Conservation (phyloP, 2,888 invertebrate species). For the Perdita meconis region DNA sequence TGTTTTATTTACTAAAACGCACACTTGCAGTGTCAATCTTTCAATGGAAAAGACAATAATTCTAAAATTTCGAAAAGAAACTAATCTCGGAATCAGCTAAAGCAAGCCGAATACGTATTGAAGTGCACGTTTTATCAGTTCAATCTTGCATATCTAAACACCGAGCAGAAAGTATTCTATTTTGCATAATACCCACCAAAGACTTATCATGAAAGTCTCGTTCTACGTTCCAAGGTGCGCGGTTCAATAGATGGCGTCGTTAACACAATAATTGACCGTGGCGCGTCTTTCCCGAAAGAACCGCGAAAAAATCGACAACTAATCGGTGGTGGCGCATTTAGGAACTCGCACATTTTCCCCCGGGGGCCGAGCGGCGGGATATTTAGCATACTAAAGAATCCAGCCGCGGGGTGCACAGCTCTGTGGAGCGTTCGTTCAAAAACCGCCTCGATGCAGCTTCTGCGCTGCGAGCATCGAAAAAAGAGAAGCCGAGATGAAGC, state of each 20-base stretch:
- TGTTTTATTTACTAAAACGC: too few relatives aligned
- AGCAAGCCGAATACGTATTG: too few relatives aligned
- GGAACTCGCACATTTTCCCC: slow-evolving; percentile 46
- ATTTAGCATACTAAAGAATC: slow-evolving; percentile 80
- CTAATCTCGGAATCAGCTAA: too few relatives aligned
- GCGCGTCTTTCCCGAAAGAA: slow-evolving; percentile 34
- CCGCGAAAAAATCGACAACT: slow-evolving; percentile 13
- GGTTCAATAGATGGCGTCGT: slow-evolving; percentile 36
- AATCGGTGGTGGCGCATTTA: slow-evolving; percentile 54
- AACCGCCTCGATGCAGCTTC: slow-evolving; percentile 43
- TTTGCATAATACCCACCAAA: slow-evolving; percentile 45
- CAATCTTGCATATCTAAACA: not conserved
- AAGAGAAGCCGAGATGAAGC: slow-evolving; percentile 15
- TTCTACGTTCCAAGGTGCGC: slow-evolving; percentile 23
- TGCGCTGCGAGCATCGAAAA: slow-evolving; percentile 17
- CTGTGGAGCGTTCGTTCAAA: slow-evolving; percentile 54
- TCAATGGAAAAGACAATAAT: too few relatives aligned
- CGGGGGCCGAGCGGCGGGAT: slow-evolving; percentile 58
- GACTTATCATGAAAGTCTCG: slow-evolving; percentile 36
- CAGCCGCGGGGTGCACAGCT: slow-evolving; percentile 63
- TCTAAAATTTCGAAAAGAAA: too few relatives aligned
- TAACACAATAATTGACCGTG: slow-evolving; percentile 53
- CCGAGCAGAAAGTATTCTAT: not conserved
- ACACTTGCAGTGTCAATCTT: too few relatives aligned
- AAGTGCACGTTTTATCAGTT: too few relatives aligned